These are phyloP conservation scores for Phymorhynchus buccinoides DNA, from an alignment of 1,140 invertebrate genomes.

Conservation along the genomic window DNA sequence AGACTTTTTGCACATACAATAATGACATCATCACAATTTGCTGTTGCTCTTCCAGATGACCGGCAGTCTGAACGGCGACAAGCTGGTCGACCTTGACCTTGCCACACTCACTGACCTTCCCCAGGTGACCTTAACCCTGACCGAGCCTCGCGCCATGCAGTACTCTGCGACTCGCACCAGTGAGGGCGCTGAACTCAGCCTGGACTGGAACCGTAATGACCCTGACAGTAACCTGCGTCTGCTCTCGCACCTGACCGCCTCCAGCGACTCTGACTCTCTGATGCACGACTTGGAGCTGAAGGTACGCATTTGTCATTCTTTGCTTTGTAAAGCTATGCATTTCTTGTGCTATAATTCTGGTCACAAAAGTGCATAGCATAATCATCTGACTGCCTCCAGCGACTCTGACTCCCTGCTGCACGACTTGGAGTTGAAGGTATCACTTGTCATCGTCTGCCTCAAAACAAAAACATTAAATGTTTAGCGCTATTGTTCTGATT, in stretches of 20 bases:
- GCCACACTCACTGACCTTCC: conserved; percentile 13
- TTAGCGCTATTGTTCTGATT: too few relatives aligned
- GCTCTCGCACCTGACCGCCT: conserved; percentile 6
- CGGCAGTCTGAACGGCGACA: conserved; percentile 24
- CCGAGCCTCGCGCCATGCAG: conserved; percentile 6
- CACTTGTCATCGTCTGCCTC: too few relatives aligned
- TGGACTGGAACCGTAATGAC: conserved; percentile 30
- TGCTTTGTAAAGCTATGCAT: too few relatives aligned
- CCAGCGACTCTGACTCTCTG: not conserved
- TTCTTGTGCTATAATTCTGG: too few relatives aligned
- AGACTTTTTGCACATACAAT: too few relatives aligned
- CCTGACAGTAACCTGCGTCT: conserved; percentile 18
- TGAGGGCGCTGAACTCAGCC: conserved; percentile 1
- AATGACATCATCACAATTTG: not conserved
- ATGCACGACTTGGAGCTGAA: conserved; percentile 20
- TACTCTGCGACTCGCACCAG: not conserved
- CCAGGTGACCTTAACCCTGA: conserved; percentile 21
- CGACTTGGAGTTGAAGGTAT: too few relatives aligned
- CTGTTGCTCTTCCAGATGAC: not conserved
- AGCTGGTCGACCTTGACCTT: conserved; percentile 25
- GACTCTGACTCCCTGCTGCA: too few relatives aligned
- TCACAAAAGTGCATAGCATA: too few relatives aligned
- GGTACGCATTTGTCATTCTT: too few relatives aligned
- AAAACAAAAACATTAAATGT: too few relatives aligned
- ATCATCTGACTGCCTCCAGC: too few relatives aligned